Evolutionary conservation across 2,888 invertebrate genomes (phyloP).

Genomic region (Crossocerus cetratus): DNA sequence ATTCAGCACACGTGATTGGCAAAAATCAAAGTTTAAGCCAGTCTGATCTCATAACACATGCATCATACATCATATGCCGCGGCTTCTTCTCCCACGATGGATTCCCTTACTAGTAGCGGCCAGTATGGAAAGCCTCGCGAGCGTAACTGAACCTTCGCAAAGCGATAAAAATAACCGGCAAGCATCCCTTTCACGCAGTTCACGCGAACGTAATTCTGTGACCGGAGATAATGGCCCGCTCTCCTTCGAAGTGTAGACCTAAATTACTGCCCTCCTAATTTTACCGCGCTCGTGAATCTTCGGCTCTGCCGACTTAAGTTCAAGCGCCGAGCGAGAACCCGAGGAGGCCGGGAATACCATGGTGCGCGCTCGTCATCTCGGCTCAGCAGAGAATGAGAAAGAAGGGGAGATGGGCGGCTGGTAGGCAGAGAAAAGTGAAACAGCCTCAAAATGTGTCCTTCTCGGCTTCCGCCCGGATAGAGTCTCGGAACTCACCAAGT

Average conservation of each 20-base stretch:
- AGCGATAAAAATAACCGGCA: slow-evolving; percentile 42
- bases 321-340: slow-evolving; percentile 34
- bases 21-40: no score
- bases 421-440: slow-evolving; percentile 28
- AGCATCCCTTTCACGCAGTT: slow-evolving; percentile 9
- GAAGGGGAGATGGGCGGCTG: slow-evolving; percentile 21
- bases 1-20: no score
- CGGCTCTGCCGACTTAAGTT: slow-evolving; percentile 24
- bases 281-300: slow-evolving; percentile 48
- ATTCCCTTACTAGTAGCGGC: no score
- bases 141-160: slow-evolving; percentile 8
- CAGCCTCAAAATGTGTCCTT: slow-evolving; percentile 61
- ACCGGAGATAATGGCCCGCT: slow-evolving; percentile 1
- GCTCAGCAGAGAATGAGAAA: slow-evolving; percentile 20
- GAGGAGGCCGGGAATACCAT: slow-evolving; percentile 44
- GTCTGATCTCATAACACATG: no score
- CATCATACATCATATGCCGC: no score
- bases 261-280: slow-evolving; percentile 33
- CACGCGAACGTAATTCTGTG: slow-evolving; percentile 23
- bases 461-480: slow-evolving; percentile 60
- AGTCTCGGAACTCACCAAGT: slow-evolving; percentile 60
- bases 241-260: slow-evolving; percentile 21
- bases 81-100: no score
- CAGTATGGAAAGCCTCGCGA: no score
- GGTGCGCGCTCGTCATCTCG: slow-evolving; percentile 39